Base-by-base conservation (phyloP, 2,113 vertebrate genomes). In the Eleginops maclovinus region DNA sequence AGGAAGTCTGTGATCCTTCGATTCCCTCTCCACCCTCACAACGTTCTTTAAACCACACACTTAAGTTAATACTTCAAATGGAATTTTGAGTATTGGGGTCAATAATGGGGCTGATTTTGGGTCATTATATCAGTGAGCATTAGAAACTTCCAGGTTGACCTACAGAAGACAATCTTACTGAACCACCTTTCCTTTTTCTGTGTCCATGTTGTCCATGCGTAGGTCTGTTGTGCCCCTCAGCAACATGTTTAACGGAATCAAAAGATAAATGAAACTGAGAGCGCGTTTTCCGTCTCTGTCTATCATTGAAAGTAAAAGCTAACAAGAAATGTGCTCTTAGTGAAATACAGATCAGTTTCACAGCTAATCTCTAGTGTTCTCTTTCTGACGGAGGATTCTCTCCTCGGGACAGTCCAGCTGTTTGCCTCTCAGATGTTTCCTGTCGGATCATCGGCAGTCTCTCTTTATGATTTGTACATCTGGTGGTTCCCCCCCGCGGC, bases 401-500 rank as follows among this genome's bases (percentile, higher is more conserved):
- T n/a, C n/a, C n/a, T n/a, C n/a, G n/a, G n/a, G 22, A 14, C 59
- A 10, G 49, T 50, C 28, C 47, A 22, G 51, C 59, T 64, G 40
- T 15, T 3, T 59, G 36, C 10, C 19, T 12, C 1, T 24, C 44
- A 70, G n/a, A n/a, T 64, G 17, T 4, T 24, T 11, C 14, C 9
- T 40, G 13, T 44, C 49, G 40, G 44, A 22, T 51, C 4, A 11
- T 49, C 3, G 9, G 31, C 14, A 2, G 9, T 50, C 43, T 4
- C 0, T 60, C 24, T 60, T 56, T 71, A 94, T 24, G 88, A 3
- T 69, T 94, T 95, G 84, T 85, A 81, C 11, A 94, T 88, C 81
- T 95, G 93, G 87, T 91, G 92, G 87, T 94, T 95, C 62, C 93
- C 94, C 47, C 93, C 93, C 0, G 88, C 94, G 7, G 92, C 91